Base-by-base conservation (phyloP, 2,888 invertebrate genomes). In the Actias luna region DNA sequence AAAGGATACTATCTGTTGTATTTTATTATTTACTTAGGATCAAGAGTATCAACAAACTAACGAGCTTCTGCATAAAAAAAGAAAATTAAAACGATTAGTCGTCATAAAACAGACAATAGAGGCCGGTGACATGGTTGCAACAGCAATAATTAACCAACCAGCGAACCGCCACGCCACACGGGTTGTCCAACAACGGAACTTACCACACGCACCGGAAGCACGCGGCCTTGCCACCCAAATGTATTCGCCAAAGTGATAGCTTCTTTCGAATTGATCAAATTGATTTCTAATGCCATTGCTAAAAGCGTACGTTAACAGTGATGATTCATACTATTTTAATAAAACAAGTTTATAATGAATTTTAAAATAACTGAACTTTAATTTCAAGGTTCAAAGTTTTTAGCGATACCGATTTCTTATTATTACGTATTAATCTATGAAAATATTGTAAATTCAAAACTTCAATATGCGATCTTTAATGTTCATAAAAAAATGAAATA, bases 171-270 rank as follows among this genome's bases (percentile, higher is more conserved):
- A 73, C 42, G 18, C 42, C 89, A 85, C 80, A 74, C 67, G 74
- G 69, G 77, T 91, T 91, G 85, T 80, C 73, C 73, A 84, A 89
- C 84, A 84, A 74, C 90, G 92, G 92, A 91, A 87, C 89, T 92
- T 91, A 87, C 89, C 74, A 69, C 83, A 80, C 71, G 75, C 80
- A 78, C 81, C 83, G 90, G 92, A 90, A 87, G 78, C 77, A 63
- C 66, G 63, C 69, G 86, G 86, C 92, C 92, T 92, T 92, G 82
- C 72, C 76, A 82, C 82, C 79, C 73, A 79, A 80, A 76, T 74
- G 76, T 78, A 77, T 77, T 77, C 73, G 66, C 69, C 65, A 60
- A 64, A 67, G 64, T 67, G 70, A 74, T 69, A 65, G 70, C 66
- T 75, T 80, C 76, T 77, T 77, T 73, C 71, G 69, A 62, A 72